Evolutionary conservation across 2,797 vertebrate species (phyloP).

Genomic region (Sebastes oblongus): DNA sequence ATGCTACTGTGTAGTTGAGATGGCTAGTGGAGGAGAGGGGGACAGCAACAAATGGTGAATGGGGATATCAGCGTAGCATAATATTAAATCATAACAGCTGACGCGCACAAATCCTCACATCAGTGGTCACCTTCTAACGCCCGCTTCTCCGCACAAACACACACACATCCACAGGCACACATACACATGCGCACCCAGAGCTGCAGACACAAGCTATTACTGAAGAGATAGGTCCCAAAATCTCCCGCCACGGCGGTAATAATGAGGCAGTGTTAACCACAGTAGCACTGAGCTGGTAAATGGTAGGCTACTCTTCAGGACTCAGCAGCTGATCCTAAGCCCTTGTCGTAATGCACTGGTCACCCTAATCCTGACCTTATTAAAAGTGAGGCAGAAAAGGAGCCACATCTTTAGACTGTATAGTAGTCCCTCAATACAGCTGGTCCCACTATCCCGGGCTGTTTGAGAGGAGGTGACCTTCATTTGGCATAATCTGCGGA

Average conservation of each 20-base stretch:
- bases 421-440: background rate
- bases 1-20: slow-evolving; percentile 43
- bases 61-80: slow-evolving; percentile 37
- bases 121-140: slow-evolving; percentile 31
- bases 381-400: slow-evolving; percentile 61
- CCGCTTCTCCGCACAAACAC: background rate
- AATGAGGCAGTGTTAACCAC: slow-evolving; percentile 61
- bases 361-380: slow-evolving; percentile 67
- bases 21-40: slow-evolving; percentile 27
- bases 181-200: background rate
- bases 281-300: slow-evolving; percentile 60
- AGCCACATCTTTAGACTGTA: slow-evolving; percentile 34
- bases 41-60: slow-evolving; percentile 37
- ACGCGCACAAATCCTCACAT: slow-evolving; percentile 37
- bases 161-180: background rate
- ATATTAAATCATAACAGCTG: slow-evolving; percentile 52
- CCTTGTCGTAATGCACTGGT: slow-evolving; percentile 54
- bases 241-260: slow-evolving; percentile 33
- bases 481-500: slow-evolving; percentile 36
- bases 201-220: slow-evolving; percentile 41
- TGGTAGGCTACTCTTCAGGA: slow-evolving; percentile 51
- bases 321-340: slow-evolving; percentile 53
- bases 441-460: background rate
- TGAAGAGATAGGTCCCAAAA: slow-evolving; percentile 27
- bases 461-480: slow-evolving; percentile 36